Base-by-base conservation (phyloP, 1,140 invertebrate species). In the Tetramorium parvispinum region DNA sequence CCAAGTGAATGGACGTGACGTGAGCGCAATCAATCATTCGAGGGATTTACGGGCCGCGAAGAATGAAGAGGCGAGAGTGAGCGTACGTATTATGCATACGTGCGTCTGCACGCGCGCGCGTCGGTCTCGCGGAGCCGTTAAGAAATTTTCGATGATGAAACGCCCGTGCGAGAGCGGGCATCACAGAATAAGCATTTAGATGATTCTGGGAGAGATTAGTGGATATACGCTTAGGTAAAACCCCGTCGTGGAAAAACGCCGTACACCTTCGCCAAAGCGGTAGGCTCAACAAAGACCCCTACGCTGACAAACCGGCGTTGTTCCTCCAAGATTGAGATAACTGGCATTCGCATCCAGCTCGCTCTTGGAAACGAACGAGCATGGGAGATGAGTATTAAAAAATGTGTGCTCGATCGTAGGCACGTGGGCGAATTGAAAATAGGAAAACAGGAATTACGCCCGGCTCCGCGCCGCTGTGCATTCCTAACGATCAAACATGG, bases 91-190 rank as follows among this genome's bases (percentile, higher is more conserved):
- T 75, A 46, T 40, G 75, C 65, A n/a, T 55, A 59, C 13, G 10
- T 37, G 24, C 65, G 70, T 40, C 32, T 32, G 32, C 27, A 70
- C 57, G 65, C 18, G 65, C 18, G 8, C 66, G 8, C 68, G 46
- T 27, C 73, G 73, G 49, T 53, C 21, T 51, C 37, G 27, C 77
- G 53, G 59, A 21, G 71, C 68, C 85, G 61, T 71, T 90, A 85
- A 83, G 89, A 90, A 90, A 91, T 85, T 81, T 86, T 91, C 86
- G 89, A 90, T 90, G 89, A 88, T 79, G 89, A 90, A 91, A 87
- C 49, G 63, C 53, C 71, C 73, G 68, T 37, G 61, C 68, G 68
- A 59, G 83, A 86, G 82, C 77, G 46, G 55, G 32, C 59, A 86
- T 79, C 70, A 66, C 53, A 18, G 82, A 87, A 55, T 75, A 79